phyloP scores from a whole-genome alignment of 2,113 vertebrate species.

The Pelodiscus sinensis region DNA sequence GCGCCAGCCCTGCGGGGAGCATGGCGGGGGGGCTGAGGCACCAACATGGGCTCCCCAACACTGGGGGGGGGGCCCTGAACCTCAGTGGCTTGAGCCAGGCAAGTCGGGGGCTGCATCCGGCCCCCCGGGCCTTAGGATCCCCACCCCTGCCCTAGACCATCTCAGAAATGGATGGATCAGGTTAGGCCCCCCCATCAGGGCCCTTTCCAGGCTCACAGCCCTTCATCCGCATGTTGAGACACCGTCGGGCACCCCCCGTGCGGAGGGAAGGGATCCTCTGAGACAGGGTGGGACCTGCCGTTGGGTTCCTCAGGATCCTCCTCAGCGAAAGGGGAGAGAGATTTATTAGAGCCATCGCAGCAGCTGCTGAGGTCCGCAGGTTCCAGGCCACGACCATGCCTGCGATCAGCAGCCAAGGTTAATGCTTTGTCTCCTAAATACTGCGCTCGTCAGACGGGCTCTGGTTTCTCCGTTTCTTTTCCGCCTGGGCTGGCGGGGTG shows the following conservation, averaged over 20 bases:
- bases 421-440: background rate
- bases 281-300: background rate
- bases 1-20: too few relatives aligned
- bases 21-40: too few relatives aligned
- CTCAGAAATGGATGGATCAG: background rate
- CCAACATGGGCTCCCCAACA: too few relatives aligned
- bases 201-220: background rate
- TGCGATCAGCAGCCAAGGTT: conserved; percentile 20
- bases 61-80: too few relatives aligned
- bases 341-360: fast-evolving
- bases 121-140: too few relatives aligned
- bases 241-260: background rate
- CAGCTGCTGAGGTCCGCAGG: fast-evolving
- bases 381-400: background rate
- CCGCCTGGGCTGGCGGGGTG: fast-evolving
- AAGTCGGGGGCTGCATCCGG: too few relatives aligned
- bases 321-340: background rate
- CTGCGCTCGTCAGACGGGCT: fast-evolving
- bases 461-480: background rate
- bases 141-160: background rate
- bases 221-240: background rate
- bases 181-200: background rate
- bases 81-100: too few relatives aligned
- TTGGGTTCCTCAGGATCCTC: background rate
- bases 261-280: background rate